Conservation (phyloP, 2,797 vertebrate genomes). For the Molothrus aeneus region DNA sequence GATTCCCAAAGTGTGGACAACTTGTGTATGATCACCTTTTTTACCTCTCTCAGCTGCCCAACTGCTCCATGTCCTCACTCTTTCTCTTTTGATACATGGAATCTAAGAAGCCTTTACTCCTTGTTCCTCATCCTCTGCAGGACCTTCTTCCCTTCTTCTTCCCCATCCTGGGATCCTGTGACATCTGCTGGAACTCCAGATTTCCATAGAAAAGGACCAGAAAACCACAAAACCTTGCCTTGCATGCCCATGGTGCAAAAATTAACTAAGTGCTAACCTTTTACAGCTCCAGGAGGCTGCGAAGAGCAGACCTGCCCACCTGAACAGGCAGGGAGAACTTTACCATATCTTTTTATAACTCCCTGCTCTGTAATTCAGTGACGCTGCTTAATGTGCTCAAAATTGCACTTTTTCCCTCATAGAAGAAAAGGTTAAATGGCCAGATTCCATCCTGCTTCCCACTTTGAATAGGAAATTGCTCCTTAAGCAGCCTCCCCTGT, state of each 20-base stretch:
- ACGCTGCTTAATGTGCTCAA: neutral
- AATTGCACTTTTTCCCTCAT: neutral
- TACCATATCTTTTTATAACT: neutral
- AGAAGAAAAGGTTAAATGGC: neutral
- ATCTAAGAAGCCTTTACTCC: neutral
- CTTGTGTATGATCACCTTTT: neutral
- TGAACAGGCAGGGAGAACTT: neutral
- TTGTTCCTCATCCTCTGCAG: neutral
- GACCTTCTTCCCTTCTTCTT: neutral
- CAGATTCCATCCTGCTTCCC: neutral
- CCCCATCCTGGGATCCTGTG: neutral
- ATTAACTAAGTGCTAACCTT: neutral
- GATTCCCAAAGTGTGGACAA: neutral
- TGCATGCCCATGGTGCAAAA: neutral
- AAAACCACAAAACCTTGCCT: neutral
- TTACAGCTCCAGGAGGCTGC: neutral
- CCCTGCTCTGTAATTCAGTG: neutral
- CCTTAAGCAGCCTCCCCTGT: neutral
- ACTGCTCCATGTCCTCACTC: neutral
- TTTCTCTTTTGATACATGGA: neutral
- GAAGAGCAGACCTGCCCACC: neutral
- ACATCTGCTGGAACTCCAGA: neutral
- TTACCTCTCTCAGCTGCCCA: neutral
- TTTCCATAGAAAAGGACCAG: neutral
- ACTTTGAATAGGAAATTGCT: slow-evolving; percentile 4